These are phyloP conservation scores for Panthera tigris DNA, from an alignment of 2,113 vertebrate species.

Conservation along the genomic window DNA sequence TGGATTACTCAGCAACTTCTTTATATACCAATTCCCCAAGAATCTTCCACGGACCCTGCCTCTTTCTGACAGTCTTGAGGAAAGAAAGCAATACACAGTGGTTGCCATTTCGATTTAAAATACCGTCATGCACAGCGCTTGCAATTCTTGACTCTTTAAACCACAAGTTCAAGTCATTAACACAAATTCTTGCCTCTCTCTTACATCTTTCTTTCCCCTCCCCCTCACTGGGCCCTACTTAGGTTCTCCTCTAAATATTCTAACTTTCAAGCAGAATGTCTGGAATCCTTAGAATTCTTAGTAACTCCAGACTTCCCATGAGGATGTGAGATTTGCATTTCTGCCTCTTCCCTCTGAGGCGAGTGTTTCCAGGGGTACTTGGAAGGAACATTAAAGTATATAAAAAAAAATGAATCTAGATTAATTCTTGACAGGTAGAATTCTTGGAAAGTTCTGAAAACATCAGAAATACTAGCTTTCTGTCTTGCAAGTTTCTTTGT, in stretches of 20 bases:
- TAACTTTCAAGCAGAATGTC: constrained; percentile 27
- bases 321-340: constrained; percentile 26
- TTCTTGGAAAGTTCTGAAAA: constrained; percentile 42
- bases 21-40: constrained; percentile 3
- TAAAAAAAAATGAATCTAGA: constrained; percentile 24
- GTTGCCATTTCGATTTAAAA: constrained; percentile 34
- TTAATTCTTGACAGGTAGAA: not conserved
- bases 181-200: not conserved
- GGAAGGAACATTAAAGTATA: not conserved
- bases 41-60: not conserved
- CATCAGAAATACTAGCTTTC: constrained; percentile 21
- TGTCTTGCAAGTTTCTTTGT: not conserved
- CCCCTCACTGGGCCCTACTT: not conserved
- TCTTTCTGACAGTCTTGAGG: constrained; percentile 19
- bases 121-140: not conserved
- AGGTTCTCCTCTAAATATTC: constrained; percentile 37
- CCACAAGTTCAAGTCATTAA: constrained; percentile 8
- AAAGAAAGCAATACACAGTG: constrained; percentile 34
- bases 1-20: constrained; percentile 15
- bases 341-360: not conserved
- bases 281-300: constrained; percentile 22
- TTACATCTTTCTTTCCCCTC: constrained; percentile 23
- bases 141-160: constrained; percentile 8
- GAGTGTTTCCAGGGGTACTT: not conserved
- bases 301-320: not conserved